phyloP scores from a whole-genome alignment of 2,888 invertebrate species.

The Acleris emargana region DNA sequence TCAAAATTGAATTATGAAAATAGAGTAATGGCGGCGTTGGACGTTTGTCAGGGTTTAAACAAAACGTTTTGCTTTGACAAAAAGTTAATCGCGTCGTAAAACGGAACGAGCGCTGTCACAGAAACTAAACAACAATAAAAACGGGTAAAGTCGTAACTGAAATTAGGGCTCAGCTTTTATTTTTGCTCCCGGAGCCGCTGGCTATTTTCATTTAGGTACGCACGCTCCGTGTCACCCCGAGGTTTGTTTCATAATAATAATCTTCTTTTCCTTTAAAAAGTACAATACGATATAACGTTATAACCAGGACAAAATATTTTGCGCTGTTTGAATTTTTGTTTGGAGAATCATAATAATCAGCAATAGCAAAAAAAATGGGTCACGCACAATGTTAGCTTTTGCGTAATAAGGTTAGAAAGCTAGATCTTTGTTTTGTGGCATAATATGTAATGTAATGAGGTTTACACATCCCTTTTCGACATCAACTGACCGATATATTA shows the following conservation, averaged over 20 bases:
- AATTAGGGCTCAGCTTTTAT: slow-evolving; percentile 39
- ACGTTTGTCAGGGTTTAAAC: slow-evolving; percentile 61
- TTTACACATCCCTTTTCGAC: no score
- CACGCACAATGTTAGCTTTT: no score
- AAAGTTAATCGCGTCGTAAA: slow-evolving; percentile 75
- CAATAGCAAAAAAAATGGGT: no score
- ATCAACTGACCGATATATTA: no score
- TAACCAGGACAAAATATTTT: no score
- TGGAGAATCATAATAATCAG: no score
- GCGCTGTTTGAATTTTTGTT: no score
- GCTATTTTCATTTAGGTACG: slow-evolving; percentile 13
- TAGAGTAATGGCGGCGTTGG: slow-evolving; percentile 49
- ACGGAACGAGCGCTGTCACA: slow-evolving; percentile 74
- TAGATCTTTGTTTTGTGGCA: no score
- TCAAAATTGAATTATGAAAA: slow-evolving; percentile 66
- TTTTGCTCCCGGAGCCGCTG: slow-evolving; percentile 16
- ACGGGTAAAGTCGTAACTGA: slow-evolving; percentile 52
- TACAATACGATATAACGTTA: no score
- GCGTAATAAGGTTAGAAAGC: no score
- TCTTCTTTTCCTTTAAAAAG: not conserved
- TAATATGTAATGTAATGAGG: no score
- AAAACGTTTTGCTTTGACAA: slow-evolving; percentile 75
- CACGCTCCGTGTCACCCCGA: not conserved
- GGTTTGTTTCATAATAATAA: not conserved
- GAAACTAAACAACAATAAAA: slow-evolving; percentile 70